Base-by-base conservation (phyloP, 2,113 vertebrate species). In the Andinoacara biseriatus region DNA sequence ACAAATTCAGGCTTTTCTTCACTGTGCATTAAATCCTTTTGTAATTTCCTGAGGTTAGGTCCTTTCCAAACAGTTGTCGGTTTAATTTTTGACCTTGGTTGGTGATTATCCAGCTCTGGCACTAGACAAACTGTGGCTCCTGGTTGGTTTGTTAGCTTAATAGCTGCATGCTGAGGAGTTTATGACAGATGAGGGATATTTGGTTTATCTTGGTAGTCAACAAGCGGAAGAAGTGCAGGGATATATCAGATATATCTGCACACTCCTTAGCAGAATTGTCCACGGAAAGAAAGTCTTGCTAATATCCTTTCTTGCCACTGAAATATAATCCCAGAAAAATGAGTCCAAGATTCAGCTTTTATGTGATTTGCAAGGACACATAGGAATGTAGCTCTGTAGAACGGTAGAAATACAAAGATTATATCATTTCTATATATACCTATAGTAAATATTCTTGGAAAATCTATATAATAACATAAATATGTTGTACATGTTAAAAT, bases 81-180 rank as follows among this genome's bases (percentile, higher is more conserved):
- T 67, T 81, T 9, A 1, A 60, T 31, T 31, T 65, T 58, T 72
- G 81, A 82, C 72, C 62, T 56, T 11, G 29, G 7, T 59, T 56
- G 62, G 75, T 81, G 78, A 4, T 61, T 31, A 62, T 72, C 52
- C 29, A 40, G 60, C 58, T 76, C 78, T 59, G 43, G 7, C 35
- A 67, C 18, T 2, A 38, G 79, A 60, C 86, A 63, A 58, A 60
- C 69, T 56, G 17, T 72, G 38, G 24, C 78, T 46, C 67, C 18
- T 60, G 46, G 49, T 84, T 75, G 56, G 43, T 78, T 76, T 69
- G 22, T 88, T 90, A 89, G 82, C 85, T 87, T 89, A 82, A 86
- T 24, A 81, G 67, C 83, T 78, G 80, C 88, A 90, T 88, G 93
- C 90, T 85, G 77, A 85, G 74, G 84, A 76, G 82, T 83, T 79